These are phyloP conservation scores for Tetanocera ferruginea DNA, from an alignment of 2,888 invertebrate genomes.

Conservation along the genomic window DNA sequence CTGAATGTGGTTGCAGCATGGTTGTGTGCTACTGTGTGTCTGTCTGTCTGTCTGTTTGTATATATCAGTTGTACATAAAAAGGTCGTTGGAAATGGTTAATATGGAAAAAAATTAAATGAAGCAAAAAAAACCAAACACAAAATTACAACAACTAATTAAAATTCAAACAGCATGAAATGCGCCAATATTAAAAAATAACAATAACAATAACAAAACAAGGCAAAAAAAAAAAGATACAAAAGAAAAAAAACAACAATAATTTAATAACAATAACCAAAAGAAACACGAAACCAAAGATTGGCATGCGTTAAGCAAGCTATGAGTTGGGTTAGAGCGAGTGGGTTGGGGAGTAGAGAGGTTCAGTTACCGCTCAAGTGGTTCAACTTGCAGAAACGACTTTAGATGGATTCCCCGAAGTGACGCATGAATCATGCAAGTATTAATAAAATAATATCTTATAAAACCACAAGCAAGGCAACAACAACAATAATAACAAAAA, in stretches of 20 bases:
- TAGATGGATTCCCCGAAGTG: constrained; percentile 62
- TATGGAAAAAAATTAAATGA: not conserved
- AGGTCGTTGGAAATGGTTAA: not conserved
- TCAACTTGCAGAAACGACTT: not conserved
- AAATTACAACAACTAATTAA: constrained; percentile 42
- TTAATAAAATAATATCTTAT: constrained; percentile 10
- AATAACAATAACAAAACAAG: not conserved
- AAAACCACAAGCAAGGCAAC: not conserved
- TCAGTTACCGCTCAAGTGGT: not conserved
- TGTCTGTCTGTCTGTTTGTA: too few species aligned
- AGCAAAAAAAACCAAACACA: constrained; percentile 23
- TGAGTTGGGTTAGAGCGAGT: too few species aligned
- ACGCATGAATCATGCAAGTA: constrained; percentile 57
- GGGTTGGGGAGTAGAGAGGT: too few species aligned
- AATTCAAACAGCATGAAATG: constrained; percentile 41
- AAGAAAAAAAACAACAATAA: constrained; percentile 16
- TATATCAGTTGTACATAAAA: not conserved
- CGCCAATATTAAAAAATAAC: not conserved
- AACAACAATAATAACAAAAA: not conserved
- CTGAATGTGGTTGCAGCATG: too few species aligned
- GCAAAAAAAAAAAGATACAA: constrained; percentile 10
- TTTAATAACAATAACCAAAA: constrained; percentile 18
- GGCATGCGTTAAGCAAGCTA: not conserved
- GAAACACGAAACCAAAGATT: constrained; percentile 20
- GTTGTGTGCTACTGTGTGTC: too few species aligned